phyloP scores from a whole-genome alignment of 2,888 invertebrate genomes.

The Macropis europaea region DNA sequence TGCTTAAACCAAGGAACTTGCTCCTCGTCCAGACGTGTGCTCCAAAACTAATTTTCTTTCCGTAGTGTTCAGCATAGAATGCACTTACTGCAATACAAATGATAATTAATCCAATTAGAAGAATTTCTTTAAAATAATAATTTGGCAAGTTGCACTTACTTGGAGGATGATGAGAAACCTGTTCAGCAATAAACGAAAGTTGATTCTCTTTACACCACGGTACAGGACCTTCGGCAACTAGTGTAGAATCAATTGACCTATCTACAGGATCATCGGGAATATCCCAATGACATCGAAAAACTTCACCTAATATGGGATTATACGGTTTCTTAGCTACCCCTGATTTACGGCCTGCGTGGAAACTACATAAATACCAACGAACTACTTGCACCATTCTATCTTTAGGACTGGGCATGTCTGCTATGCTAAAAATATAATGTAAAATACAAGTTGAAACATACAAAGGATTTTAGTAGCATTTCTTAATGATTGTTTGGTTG shows the following conservation, averaged over 20 bases:
- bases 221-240: constrained; percentile 90
- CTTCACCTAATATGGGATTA: constrained; percentile 98
- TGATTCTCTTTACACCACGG: constrained; percentile 95
- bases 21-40: constrained; percentile 99
- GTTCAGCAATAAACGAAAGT: constrained; percentile 97
- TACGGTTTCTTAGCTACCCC: constrained; percentile 99
- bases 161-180: constrained; percentile 99
- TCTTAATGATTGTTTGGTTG: background rate
- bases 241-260: constrained; percentile 58
- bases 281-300: constrained; percentile 95
- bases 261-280: constrained; percentile 79
- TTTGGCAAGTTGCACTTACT: constrained; percentile 81
- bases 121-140: background rate
- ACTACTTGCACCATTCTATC: constrained; percentile 97
- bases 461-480: background rate
- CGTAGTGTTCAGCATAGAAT: constrained; percentile 98
- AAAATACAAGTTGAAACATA: background rate
- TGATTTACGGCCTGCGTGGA: constrained; percentile 98
- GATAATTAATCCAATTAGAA: background rate
- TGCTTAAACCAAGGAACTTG: constrained; percentile 98
- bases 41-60: constrained; percentile 93
- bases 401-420: constrained; percentile 90
- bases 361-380: constrained; percentile 98
- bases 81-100: constrained; percentile 89
- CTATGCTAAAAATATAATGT: constrained; percentile 85